A percentile compares a stretch with the other conserved stretches of the same genome.
These are phyloP conservation scores for Leptinotarsa defecta DNA, from an alignment of 1,140 invertebrate genomes.

Conservation along the genomic window DNA sequence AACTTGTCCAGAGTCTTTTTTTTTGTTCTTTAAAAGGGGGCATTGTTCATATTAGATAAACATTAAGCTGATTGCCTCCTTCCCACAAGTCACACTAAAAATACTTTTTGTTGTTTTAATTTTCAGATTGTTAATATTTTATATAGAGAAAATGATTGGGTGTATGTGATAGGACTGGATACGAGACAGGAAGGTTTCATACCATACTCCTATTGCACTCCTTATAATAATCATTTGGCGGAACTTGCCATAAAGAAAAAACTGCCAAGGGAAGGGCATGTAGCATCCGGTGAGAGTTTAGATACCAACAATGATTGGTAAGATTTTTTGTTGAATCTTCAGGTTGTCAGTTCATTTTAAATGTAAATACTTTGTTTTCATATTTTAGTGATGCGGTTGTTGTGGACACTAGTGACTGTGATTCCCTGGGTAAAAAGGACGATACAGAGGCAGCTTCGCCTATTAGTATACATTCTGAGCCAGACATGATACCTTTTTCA, in stretches of 20 bases:
- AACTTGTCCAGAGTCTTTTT: too few relatives aligned
- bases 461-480: conserved; percentile 66
- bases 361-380: conserved; percentile 8
- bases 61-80: too few relatives aligned
- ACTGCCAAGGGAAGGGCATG: conserved; percentile 67
- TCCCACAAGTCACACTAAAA: too few relatives aligned
- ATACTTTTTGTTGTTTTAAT: not conserved
- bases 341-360: not conserved
- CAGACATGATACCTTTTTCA: conserved; percentile 82
- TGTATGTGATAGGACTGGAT: conserved; percentile 90
- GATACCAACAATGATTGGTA: conserved; percentile 53
- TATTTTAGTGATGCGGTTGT: conserved; percentile 51
- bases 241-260: conserved; percentile 84
- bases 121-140: conserved; percentile 84
- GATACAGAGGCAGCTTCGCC: conserved; percentile 64
- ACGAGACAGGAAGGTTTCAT: conserved; percentile 91
- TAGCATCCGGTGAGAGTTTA: conserved; percentile 46
- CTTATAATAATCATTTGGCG: conserved; percentile 78
- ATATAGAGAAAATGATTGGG: conserved; percentile 95
- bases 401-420: conserved; percentile 55
- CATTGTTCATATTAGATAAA: too few relatives aligned
- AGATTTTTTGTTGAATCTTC: not conserved
- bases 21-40: too few relatives aligned
- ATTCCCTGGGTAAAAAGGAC: conserved; percentile 60
- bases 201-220: conserved; percentile 90